Evolutionary conservation across 2,888 invertebrate genomes (phyloP).

Genomic region (Horisme vitalbata): DNA sequence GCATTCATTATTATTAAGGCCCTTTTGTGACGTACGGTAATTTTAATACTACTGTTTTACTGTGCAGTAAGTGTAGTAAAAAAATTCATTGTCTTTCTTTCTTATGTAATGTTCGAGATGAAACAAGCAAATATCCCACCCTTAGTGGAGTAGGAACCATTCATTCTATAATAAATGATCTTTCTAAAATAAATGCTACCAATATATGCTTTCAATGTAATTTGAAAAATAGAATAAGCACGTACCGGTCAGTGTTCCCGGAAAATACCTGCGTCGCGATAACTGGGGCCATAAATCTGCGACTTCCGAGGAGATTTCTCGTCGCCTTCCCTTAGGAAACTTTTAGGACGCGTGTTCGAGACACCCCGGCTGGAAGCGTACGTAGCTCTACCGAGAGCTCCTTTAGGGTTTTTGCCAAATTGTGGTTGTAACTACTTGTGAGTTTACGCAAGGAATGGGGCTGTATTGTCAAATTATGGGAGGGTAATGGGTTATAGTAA

Average conservation of each 20-base stretch:
- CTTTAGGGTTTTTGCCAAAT: conserved; percentile 55
- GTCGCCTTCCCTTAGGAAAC: conserved; percentile 58
- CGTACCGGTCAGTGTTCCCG: conserved; percentile 39
- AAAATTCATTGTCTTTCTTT: too few relatives aligned
- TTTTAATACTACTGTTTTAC: too few relatives aligned
- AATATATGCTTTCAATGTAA: too few relatives aligned
- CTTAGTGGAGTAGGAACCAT: too few relatives aligned
- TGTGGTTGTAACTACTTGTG: conserved; percentile 2
- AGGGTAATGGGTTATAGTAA: conserved; percentile 24
- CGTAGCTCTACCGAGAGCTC: conserved; percentile 51
- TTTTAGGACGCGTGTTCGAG: conserved; percentile 65
- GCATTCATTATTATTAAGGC: too few relatives aligned
- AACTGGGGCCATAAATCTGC: conserved; percentile 73
- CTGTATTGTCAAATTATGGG: conserved; percentile 54
- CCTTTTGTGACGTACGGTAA: too few relatives aligned
- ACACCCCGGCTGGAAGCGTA: conserved; percentile 49
- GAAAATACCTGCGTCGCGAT: conserved; percentile 73
- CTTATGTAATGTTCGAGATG: too few relatives aligned
- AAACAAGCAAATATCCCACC: too few relatives aligned
- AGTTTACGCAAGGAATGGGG: conserved; percentile 30
- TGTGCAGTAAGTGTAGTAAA: too few relatives aligned
- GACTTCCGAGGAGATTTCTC: conserved; percentile 72
- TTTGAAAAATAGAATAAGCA: conserved; percentile 15
- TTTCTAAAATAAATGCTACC: not conserved
- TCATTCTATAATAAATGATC: too few relatives aligned